phyloP scores from a whole-genome alignment of 2,113 vertebrate species.

The Irena cyanogastra region DNA sequence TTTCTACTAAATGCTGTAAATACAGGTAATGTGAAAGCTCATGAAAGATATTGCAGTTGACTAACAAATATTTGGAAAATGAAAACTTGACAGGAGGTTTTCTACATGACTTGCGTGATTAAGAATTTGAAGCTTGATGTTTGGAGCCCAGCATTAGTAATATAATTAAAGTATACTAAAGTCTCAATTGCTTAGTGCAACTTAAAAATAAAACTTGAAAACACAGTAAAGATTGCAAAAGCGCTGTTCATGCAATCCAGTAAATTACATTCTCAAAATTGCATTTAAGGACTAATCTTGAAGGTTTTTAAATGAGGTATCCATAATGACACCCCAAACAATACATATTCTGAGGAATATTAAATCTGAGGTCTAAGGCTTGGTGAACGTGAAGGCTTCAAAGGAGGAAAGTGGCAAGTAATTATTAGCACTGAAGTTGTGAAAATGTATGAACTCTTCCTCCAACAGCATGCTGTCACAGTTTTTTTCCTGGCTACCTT shows the following conservation, averaged over 20 bases:
- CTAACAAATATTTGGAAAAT: background rate
- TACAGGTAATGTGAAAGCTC: background rate
- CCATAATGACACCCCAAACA: background rate
- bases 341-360: background rate
- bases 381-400: background rate
- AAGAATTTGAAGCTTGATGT: background rate
- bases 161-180: background rate
- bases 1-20: background rate
- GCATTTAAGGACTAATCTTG: background rate
- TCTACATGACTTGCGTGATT: background rate
- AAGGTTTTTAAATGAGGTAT: background rate
- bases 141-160: background rate
- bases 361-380: background rate
- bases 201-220: background rate
- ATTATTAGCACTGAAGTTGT: background rate
- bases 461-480: background rate
- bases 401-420: background rate
- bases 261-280: background rate
- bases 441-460: background rate
- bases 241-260: background rate
- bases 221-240: background rate
- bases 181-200: background rate
- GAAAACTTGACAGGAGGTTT: background rate
- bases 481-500: background rate
- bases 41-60: background rate